phyloP scores from a whole-genome alignment of 2,113 vertebrate species.

The Nipponia nippon region DNA sequence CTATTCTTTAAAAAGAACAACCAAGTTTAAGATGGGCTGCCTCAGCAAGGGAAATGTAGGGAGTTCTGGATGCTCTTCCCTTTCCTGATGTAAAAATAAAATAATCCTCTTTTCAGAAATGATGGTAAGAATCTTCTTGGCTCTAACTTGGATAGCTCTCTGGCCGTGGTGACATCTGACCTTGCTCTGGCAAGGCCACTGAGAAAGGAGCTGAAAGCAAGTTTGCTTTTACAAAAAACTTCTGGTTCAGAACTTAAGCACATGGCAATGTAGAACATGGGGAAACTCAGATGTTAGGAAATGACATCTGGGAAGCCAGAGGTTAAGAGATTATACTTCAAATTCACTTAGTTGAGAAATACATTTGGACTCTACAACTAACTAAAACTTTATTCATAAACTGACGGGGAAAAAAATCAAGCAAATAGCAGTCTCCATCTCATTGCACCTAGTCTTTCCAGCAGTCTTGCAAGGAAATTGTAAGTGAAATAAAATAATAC shows the following conservation, averaged over 20 bases:
- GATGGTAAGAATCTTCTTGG: background rate
- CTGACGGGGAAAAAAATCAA: background rate
- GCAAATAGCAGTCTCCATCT: background rate
- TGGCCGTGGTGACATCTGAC: background rate
- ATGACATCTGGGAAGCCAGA: background rate
- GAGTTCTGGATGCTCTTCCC: background rate
- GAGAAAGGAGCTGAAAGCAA: background rate
- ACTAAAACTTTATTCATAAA: background rate
- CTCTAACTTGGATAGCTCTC: background rate
- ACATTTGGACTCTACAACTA: background rate
- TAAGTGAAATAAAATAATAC: background rate
- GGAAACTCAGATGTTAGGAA: background rate
- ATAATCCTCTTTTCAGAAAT: background rate
- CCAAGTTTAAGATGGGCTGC: background rate
- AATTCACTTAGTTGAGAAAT: background rate
- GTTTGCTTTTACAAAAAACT: background rate
- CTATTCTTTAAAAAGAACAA: background rate
- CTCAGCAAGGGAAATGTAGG: background rate
- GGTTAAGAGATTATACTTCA: background rate
- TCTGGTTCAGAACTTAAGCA: background rate
- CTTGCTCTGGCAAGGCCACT: background rate
- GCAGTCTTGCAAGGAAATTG: background rate
- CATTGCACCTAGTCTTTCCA: background rate
- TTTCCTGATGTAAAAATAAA: background rate
- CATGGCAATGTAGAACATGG: accelerated